phyloP scores from a whole-genome alignment of 37 sponge, comb jelly and placozoan genomes.

The Theonella swinhoei region DNA sequence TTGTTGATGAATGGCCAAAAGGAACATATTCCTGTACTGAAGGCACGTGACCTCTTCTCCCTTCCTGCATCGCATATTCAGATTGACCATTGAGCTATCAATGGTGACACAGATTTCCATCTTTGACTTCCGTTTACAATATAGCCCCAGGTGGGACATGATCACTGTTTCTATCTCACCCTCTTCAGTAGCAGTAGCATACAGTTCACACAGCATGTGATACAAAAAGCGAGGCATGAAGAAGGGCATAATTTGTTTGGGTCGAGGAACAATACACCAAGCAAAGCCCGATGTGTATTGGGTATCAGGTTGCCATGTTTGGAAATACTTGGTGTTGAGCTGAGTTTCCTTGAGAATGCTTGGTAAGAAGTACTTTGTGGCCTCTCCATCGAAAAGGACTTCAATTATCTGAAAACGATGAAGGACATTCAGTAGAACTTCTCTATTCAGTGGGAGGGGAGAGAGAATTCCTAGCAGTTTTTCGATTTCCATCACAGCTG shows the following conservation, averaged over 20 bases:
- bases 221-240: background rate
- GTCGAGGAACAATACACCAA: background rate
- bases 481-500: background rate
- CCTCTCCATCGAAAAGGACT: background rate
- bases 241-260: background rate
- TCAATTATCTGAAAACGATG: background rate
- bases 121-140: too few relatives aligned
- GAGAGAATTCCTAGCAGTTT: background rate
- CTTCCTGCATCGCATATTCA: background rate
- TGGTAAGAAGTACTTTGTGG: background rate
- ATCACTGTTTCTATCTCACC: background rate
- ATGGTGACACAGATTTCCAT: background rate
- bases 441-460: background rate
- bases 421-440: background rate
- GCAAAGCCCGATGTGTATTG: background rate
- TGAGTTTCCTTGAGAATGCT: background rate
- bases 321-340: background rate
- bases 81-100: background rate
- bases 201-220: background rate
- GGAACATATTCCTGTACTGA: background rate
- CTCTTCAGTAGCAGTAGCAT: background rate
- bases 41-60: background rate
- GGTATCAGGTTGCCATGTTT: background rate
- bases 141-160: background rate
- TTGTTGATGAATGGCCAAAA: background rate